These are phyloP conservation scores for Drosophila antonietae DNA, from an alignment of 2,888 invertebrate species.

Conservation along the genomic window DNA sequence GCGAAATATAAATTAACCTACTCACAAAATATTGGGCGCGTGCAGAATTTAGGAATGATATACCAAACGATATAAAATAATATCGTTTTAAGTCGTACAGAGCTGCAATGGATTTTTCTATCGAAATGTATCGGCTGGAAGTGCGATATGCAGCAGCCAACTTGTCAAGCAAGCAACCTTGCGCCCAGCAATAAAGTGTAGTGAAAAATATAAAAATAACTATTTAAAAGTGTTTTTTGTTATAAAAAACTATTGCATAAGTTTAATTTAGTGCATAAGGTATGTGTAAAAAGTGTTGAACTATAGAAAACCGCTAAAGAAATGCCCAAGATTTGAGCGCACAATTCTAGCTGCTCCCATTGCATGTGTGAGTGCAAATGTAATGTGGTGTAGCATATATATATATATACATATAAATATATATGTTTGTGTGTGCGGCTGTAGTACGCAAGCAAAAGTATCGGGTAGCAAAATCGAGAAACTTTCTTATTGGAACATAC, in stretches of 20 bases:
- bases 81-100: conserved; percentile 22
- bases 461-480: conserved; percentile 76
- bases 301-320: conserved; percentile 11
- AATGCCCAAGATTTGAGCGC: conserved; percentile 47
- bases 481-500: conserved; percentile 67
- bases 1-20: conserved; percentile 23
- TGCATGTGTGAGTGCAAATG: conserved; percentile 35
- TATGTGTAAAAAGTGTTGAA: conserved; percentile 38
- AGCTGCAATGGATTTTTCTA: conserved; percentile 35
- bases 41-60: conserved; percentile 34
- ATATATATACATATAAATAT: conserved; percentile 4
- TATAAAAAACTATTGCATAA: conserved; percentile 56
- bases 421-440: conserved; percentile 35
- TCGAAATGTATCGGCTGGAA: conserved; percentile 17
- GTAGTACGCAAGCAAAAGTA: conserved; percentile 71
- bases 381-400: conserved; percentile 13
- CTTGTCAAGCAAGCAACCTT: conserved; percentile 62
- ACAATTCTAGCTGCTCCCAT: conserved; percentile 51
- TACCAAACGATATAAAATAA: background rate
- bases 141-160: conserved; percentile 56
- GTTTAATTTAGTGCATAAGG: conserved; percentile 57
- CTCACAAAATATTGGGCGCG: conserved; percentile 23
- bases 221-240: conserved; percentile 53
- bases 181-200: conserved; percentile 64
- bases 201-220: conserved; percentile 71